Base-by-base conservation (phyloP, 2,888 invertebrate genomes). In the Hyposoter dolosus region DNA sequence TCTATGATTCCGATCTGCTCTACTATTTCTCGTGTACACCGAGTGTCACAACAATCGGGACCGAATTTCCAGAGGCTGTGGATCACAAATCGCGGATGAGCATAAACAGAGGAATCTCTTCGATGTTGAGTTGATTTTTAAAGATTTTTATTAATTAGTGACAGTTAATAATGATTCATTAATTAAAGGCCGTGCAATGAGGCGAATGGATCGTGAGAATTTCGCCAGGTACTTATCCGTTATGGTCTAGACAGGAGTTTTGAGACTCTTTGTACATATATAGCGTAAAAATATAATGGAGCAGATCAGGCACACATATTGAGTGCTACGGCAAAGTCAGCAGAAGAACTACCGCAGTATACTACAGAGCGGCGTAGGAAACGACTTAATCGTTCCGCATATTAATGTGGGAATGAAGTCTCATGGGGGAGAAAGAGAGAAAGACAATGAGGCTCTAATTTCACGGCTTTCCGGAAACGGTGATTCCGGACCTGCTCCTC, bases 401-500 rank as follows among this genome's bases (percentile, higher is more conserved):
- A 89, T 89, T 89, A 88, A 89, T 89, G 88, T 89, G 88, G 86
- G 89, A 89, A 88, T 83, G 65, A 45, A 77, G 75, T 63, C 85
- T 69, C 43, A 80, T 60, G 80, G 47, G 85, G 40, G 79, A 79
- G 69, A 78, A 69, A 82, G 79, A 85, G 86, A 83, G 86, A 85
- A 78, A 88, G 79, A 88, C 86, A 88, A 87, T 86, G 74, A 84
- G 80, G 87, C 82, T 86, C 87, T 89, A 89, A 89, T 88, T 89
- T 90, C 89, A 90, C 89, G 90, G 88, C 85, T 89, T 89, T 89
- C 90, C 90, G 90, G 90, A 89, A 89, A 88, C 84, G 87, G 66
- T 83, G 84, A 88, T 88, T 84, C 85, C 87, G 86, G 87, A 87
- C 80, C 85, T 83, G 71, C 60, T 68, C 60, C 45, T 47, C 47